Evolutionary conservation across 1,140 invertebrate genomes (phyloP).

Genomic region (Orius laevigatus): DNA sequence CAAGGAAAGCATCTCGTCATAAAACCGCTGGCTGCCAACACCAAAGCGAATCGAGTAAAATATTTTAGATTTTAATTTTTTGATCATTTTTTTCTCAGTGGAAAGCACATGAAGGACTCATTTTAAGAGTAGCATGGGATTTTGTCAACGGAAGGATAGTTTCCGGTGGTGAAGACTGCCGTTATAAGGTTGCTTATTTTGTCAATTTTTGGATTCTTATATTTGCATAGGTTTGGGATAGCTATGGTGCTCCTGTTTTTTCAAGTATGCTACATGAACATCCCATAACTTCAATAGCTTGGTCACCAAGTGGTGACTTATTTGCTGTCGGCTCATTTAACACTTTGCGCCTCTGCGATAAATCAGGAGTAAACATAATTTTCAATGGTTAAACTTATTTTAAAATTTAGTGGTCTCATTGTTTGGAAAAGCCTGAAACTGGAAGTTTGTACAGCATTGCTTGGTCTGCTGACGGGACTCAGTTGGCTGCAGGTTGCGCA

Average conservation of each 20-base stretch:
- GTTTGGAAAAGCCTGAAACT: constrained; percentile 65
- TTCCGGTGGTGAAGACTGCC: constrained; percentile 89
- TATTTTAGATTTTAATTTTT: neutral
- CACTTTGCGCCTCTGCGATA: constrained; percentile 80
- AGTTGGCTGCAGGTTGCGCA: constrained; percentile 82
- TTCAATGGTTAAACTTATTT: constrained; percentile 1
- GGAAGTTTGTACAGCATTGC: constrained; percentile 74
- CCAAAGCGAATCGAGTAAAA: constrained; percentile 63
- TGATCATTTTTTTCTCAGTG: constrained; percentile 41
- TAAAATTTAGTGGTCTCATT: constrained; percentile 90
- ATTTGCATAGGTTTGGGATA: constrained; percentile 64
- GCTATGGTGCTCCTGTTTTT: constrained; percentile 71
- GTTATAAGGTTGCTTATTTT: constrained; percentile 52
- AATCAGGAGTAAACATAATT: constrained; percentile 60
- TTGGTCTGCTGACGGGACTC: constrained; percentile 93
- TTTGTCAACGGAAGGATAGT: constrained; percentile 71
- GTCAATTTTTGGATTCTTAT: constrained; percentile 13
- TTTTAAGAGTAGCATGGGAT: constrained; percentile 81
- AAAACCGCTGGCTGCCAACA: constrained; percentile 78
- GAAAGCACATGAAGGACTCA: constrained; percentile 89
- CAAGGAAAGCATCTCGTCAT: constrained; percentile 69
- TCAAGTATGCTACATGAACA: constrained; percentile 66
- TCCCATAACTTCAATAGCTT: constrained; percentile 79
- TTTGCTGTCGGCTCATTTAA: constrained; percentile 91
- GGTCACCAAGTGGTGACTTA: constrained; percentile 77